Conservation (phyloP, 1,140 invertebrate species). For the Helicorthomorpha holstii region DNA sequence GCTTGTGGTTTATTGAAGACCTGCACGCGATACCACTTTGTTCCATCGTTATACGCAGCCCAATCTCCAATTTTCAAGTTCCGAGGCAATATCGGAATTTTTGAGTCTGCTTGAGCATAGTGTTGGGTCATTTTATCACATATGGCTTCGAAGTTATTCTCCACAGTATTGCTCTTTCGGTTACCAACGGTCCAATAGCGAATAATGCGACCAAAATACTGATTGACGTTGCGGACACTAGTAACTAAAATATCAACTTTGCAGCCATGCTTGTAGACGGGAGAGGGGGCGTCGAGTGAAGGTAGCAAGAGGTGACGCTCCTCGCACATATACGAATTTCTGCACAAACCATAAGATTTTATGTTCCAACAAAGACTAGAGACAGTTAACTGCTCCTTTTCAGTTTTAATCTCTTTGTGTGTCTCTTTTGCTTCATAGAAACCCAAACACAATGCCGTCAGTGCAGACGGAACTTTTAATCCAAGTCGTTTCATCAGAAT, state of each 20-base stretch:
- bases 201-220: background rate
- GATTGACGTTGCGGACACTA: background rate
- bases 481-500: background rate
- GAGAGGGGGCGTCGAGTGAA: background rate
- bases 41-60: background rate
- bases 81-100: background rate
- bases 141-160: too few relatives aligned
- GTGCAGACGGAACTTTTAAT: background rate
- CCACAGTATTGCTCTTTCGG: too few relatives aligned
- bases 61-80: background rate
- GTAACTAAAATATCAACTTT: background rate
- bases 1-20: background rate
- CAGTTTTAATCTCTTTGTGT: background rate
- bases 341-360: background rate
- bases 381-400: too few relatives aligned
- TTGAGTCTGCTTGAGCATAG: background rate
- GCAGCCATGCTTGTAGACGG: background rate
- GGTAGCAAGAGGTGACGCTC: background rate
- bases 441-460: background rate
- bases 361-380: background rate
- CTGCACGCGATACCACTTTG: background rate
- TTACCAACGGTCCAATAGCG: background rate
- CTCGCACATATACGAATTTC: background rate
- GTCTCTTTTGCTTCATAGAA: background rate
- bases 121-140: too few relatives aligned